These are phyloP conservation scores for Magallana gigas DNA, from an alignment of 1,140 invertebrate genomes.

Conservation along the genomic window DNA sequence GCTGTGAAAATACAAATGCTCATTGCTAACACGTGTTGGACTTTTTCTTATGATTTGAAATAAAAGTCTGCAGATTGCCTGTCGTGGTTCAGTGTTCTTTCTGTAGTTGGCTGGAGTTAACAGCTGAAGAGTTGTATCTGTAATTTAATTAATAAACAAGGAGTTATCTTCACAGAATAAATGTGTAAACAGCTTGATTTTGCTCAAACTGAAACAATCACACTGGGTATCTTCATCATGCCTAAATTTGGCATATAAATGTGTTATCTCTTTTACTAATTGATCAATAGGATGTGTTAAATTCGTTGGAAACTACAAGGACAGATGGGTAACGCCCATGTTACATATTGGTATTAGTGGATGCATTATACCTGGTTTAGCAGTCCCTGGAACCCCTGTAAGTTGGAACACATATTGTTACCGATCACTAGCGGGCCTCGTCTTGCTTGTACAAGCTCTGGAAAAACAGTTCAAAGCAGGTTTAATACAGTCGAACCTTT, in stretches of 20 bases:
- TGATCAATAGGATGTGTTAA: too few relatives aligned
- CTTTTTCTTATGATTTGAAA: neutral
- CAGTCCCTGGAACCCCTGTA: neutral
- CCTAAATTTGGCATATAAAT: too few relatives aligned
- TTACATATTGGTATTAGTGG: too few relatives aligned
- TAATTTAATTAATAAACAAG: neutral
- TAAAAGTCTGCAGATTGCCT: slow-evolving; percentile 7
- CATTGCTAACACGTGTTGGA: neutral
- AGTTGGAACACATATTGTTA: neutral
- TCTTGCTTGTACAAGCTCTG: neutral
- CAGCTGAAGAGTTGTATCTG: slow-evolving; percentile 20
- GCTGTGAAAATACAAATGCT: slow-evolving; percentile 15
- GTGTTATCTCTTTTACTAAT: too few relatives aligned
- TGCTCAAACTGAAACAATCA: too few relatives aligned
- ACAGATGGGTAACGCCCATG: too few relatives aligned
- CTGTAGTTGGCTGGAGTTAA: neutral
- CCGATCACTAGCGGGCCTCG: slow-evolving; percentile 3
- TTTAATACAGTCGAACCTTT: too few relatives aligned
- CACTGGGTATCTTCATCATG: too few relatives aligned
- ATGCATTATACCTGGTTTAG: slow-evolving; percentile 10
- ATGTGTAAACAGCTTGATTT: too few relatives aligned
- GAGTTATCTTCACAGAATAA: too few relatives aligned
- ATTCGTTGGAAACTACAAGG: too few relatives aligned
- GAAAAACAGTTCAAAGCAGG: neutral
- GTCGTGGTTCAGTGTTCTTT: neutral